Evolutionary conservation across 2,113 vertebrate species (phyloP).

Genomic region (Irena cyanogastra): DNA sequence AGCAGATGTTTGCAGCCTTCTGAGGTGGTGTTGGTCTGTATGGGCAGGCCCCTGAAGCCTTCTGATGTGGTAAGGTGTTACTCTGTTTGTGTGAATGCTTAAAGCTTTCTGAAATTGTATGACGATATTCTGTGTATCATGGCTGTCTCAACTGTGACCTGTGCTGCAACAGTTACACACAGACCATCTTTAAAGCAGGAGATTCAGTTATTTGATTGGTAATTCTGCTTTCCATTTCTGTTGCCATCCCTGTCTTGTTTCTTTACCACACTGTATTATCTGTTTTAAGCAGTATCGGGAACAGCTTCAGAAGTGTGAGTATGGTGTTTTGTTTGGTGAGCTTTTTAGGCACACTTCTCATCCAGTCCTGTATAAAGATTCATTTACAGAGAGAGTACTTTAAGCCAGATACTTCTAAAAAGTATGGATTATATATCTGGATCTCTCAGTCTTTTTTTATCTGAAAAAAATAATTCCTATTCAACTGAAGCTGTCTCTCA

Average conservation of each 20-base stretch:
- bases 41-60: no score
- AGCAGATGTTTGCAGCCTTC: no score
- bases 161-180: no score
- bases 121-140: no score
- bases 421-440: neutral
- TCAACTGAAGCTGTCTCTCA: neutral
- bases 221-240: neutral
- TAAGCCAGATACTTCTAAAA: neutral
- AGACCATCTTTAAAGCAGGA: neutral
- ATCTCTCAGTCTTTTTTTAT: neutral
- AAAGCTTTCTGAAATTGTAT: no score
- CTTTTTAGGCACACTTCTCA: neutral
- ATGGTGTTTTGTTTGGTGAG: neutral
- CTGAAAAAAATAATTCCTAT: neutral
- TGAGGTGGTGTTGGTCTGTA: no score
- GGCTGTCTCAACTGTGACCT: no score
- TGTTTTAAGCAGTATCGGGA: neutral
- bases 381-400: neutral
- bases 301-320: neutral
- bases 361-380: neutral
- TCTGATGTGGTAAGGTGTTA: no score
- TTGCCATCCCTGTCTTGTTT: neutral
- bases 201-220: neutral
- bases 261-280: neutral
- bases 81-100: no score